These are phyloP conservation scores for Solenopsis invicta DNA, from an alignment of 1,140 invertebrate genomes.

Conservation along the genomic window DNA sequence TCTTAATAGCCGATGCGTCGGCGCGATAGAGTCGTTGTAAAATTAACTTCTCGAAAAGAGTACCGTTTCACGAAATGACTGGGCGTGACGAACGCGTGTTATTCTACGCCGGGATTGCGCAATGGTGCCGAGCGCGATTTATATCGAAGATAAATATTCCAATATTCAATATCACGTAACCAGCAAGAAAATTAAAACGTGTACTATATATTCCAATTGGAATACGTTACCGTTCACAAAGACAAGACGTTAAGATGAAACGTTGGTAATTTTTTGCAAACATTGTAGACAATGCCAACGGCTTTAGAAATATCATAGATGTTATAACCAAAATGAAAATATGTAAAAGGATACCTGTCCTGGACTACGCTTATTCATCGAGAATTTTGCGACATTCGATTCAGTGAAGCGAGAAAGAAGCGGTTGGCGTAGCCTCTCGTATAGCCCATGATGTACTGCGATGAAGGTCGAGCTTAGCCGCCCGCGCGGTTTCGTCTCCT, in stretches of 20 bases:
- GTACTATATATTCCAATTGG: neutral
- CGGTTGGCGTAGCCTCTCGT: conserved; percentile 7
- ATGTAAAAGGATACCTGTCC: conserved; percentile 10
- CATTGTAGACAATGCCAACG: neutral
- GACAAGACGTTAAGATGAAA: neutral
- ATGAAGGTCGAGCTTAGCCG: conserved; percentile 66
- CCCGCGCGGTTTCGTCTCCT: conserved; percentile 72
- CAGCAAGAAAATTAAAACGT: conserved; percentile 6
- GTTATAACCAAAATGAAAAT: neutral
- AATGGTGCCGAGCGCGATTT: conserved; percentile 28
- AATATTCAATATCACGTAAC: neutral
- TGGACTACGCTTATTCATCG: conserved; percentile 17
- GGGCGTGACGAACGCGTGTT: conserved; percentile 62
- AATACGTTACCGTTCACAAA: neutral
- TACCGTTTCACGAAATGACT: conserved; percentile 63
- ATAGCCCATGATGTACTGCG: conserved; percentile 25
- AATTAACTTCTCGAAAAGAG: conserved; percentile 61
- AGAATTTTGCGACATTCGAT: conserved; percentile 38
- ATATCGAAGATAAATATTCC: conserved; percentile 17
- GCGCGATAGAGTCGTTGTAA: conserved; percentile 47
- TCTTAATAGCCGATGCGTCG: conserved; percentile 60
- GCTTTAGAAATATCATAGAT: neutral
- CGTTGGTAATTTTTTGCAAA: neutral
- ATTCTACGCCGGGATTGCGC: conserved; percentile 37
- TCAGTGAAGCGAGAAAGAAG: conserved; percentile 53